Evolutionary conservation across 2,888 invertebrate genomes (phyloP).

Genomic region (Drosophila neonasuta): DNA sequence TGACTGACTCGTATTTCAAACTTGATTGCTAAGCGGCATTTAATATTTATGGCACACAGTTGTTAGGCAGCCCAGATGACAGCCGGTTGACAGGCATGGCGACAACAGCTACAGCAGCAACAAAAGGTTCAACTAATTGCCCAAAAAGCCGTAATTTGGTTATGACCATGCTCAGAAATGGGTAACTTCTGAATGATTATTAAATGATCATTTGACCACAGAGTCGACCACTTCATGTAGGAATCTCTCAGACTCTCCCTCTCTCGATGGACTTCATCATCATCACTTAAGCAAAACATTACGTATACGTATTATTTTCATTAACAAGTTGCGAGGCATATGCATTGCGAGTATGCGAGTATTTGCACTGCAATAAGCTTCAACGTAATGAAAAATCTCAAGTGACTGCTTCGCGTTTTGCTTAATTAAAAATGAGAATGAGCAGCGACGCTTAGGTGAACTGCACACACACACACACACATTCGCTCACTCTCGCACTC

Average conservation of each 20-base stretch:
- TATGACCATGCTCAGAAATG: slow-evolving; percentile 11
- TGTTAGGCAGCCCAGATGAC: slow-evolving; percentile 43
- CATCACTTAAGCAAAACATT: background rate
- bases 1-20: slow-evolving; percentile 23
- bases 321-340: slow-evolving; percentile 12
- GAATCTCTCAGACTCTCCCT: background rate
- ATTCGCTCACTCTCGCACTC: background rate
- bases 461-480: slow-evolving; percentile 33
- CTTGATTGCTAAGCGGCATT: slow-evolving; percentile 47
- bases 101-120: slow-evolving; percentile 1
- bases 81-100: slow-evolving; percentile 39
- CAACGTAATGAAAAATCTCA: slow-evolving; percentile 70
- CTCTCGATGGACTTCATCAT: slow-evolving; percentile 17
- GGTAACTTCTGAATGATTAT: slow-evolving; percentile 41
- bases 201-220: slow-evolving; percentile 51
- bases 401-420: slow-evolving; percentile 69
- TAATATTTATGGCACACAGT: slow-evolving; percentile 62
- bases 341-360: slow-evolving; percentile 2
- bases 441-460: slow-evolving; percentile 51
- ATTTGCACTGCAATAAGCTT: slow-evolving; percentile 46
- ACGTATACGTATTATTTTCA: slow-evolving; percentile 8
- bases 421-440: slow-evolving; percentile 75
- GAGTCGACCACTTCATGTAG: slow-evolving; percentile 36
- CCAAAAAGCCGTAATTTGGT: slow-evolving; percentile 39
- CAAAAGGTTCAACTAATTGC: slow-evolving; percentile 57